These are phyloP conservation scores for Brachyopa scutellaris DNA, from an alignment of 2,888 invertebrate genomes.

Conservation along the genomic window DNA sequence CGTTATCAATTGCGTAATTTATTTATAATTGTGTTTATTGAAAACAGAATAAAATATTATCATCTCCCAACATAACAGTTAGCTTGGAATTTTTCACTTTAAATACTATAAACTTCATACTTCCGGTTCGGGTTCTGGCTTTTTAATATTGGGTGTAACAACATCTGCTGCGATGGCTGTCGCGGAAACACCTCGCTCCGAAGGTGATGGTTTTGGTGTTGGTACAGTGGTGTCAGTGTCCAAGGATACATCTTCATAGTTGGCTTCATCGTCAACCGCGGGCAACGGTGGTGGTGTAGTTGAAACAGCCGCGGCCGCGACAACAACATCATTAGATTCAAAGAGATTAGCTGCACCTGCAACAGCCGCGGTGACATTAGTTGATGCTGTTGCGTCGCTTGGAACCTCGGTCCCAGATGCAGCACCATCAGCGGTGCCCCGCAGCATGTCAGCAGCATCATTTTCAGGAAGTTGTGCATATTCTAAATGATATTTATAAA, in stretches of 20 bases:
- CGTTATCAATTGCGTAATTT: slow-evolving; percentile 48
- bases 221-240: slow-evolving; percentile 44
- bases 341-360: slow-evolving; percentile 56
- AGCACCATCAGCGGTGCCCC: slow-evolving; percentile 65
- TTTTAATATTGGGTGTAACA: slow-evolving; percentile 42
- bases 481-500: slow-evolving; percentile 21
- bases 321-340: slow-evolving; percentile 62
- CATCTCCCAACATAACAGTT: slow-evolving; percentile 53
- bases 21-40: slow-evolving; percentile 49
- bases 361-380: slow-evolving; percentile 5
- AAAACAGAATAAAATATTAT: slow-evolving; percentile 66
- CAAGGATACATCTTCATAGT: slow-evolving; percentile 61
- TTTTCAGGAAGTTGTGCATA: slow-evolving; percentile 65
- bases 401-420: slow-evolving; percentile 55
- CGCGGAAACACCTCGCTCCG: slow-evolving; percentile 33
- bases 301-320: slow-evolving; percentile 50
- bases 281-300: slow-evolving; percentile 67
- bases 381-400: slow-evolving; percentile 49
- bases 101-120: slow-evolving; percentile 52
- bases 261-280: slow-evolving; percentile 52
- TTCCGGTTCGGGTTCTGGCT: slow-evolving; percentile 41
- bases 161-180: background rate
- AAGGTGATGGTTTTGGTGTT: slow-evolving; percentile 48
- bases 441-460: slow-evolving; percentile 63
- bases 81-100: slow-evolving; percentile 46